A percentile compares a stretch with the other conserved stretches of the same genome.
Conservation (phyloP, 2,113 vertebrate species). For the Podocnemis expansa region DNA sequence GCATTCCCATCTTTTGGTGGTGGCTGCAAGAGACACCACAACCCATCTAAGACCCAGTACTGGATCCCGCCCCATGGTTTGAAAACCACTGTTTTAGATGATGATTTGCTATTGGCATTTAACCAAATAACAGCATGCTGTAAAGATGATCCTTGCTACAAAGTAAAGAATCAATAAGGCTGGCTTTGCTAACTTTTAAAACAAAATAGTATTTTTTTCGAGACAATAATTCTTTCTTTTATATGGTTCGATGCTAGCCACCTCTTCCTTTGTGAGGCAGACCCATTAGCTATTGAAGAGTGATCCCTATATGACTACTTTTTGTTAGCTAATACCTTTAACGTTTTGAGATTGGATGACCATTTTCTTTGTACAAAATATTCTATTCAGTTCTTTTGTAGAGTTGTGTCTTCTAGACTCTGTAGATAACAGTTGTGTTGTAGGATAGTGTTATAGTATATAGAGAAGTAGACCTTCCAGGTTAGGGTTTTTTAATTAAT, state of each 20-base stretch:
- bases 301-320: constrained; percentile 52
- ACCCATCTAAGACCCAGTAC: no score
- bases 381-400: constrained; percentile 40
- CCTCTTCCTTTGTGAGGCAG: constrained; percentile 67
- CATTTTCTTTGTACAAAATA: constrained; percentile 69
- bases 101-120: no score
- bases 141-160: background rate
- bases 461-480: background rate
- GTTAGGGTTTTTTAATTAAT: constrained; percentile 65
- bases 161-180: background rate
- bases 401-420: constrained; percentile 45
- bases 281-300: constrained; percentile 68
- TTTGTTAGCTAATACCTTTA: constrained; percentile 65
- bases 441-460: background rate
- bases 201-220: constrained; percentile 58
- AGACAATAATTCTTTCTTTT: constrained; percentile 65
- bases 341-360: constrained; percentile 59
- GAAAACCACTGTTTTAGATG: no score
- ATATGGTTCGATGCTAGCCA: constrained; percentile 60
- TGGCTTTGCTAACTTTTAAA: constrained; percentile 62
- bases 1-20: no score
- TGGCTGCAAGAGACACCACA: no score
- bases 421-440: constrained; percentile 40
- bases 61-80: no score
- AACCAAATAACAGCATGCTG: background rate